Evolutionary conservation across 1,140 invertebrate species (phyloP).

Genomic region (Proctacanthus coquilletti): DNA sequence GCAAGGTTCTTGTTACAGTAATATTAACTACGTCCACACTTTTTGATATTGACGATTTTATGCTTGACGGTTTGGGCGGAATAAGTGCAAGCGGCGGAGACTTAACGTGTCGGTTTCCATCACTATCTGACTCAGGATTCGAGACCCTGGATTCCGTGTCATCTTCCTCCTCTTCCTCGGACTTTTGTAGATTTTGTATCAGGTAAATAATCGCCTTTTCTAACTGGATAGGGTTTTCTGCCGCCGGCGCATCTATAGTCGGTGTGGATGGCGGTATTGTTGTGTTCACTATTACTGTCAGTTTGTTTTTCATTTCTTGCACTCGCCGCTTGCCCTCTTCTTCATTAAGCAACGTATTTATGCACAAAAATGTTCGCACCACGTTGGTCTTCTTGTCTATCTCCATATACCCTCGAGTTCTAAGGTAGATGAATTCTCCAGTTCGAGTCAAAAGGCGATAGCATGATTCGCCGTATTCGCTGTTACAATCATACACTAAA

Average conservation of each 20-base stretch:
- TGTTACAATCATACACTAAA: constrained; percentile 65
- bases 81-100: constrained; percentile 31
- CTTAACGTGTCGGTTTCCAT: constrained; percentile 14
- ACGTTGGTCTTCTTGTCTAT: constrained; percentile 50
- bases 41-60: constrained; percentile 35
- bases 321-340: constrained; percentile 51
- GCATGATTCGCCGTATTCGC: constrained; percentile 58
- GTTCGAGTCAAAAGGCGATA: constrained; percentile 64
- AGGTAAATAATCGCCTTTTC: constrained; percentile 49
- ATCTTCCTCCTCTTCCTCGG: constrained; percentile 11
- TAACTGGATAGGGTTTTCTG: constrained; percentile 47
- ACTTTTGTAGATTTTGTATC: constrained; percentile 39
- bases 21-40: constrained; percentile 28
- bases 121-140: constrained; percentile 14
- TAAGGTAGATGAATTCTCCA: constrained; percentile 63
- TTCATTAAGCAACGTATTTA: constrained; percentile 61
- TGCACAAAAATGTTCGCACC: constrained; percentile 67
- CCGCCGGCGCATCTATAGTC: constrained; percentile 34
- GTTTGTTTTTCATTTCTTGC: constrained; percentile 54
- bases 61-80: constrained; percentile 32
- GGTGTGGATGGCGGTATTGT: constrained; percentile 24
- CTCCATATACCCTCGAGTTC: constrained; percentile 62
- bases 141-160: constrained; percentile 8
- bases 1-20: constrained; percentile 21
- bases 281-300: constrained; percentile 40